phyloP scores from a whole-genome alignment of 2,113 vertebrate species.

The Muntiacus reevesi region DNA sequence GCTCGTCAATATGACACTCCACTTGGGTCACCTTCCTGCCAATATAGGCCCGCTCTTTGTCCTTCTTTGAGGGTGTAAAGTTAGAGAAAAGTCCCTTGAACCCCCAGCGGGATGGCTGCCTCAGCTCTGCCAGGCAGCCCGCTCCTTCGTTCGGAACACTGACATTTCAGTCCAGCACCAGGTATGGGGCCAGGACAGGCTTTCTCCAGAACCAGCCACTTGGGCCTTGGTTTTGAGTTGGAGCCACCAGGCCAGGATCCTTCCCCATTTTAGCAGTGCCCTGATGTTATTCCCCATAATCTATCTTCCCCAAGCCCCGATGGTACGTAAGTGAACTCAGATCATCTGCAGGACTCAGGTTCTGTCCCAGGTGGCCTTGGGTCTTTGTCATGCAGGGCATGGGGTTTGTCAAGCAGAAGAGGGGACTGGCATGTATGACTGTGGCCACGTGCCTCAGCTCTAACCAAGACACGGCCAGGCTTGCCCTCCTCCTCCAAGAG shows the following conservation, averaged over 20 bases:
- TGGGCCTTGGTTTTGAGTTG: neutral
- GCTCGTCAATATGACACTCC: neutral
- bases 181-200: fast-evolving
- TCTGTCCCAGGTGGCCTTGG: neutral
- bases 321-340: neutral
- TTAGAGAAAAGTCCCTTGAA: neutral
- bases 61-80: neutral
- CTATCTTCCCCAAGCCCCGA: neutral
- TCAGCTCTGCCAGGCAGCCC: neutral
- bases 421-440: neutral
- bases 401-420: neutral
- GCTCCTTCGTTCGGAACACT: neutral
- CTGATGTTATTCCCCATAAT: neutral
- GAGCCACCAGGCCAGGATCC: neutral
- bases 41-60: neutral
- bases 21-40: neutral
- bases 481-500: neutral
- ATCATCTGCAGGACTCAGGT: neutral
- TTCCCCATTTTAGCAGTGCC: neutral
- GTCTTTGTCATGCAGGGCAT: neutral
- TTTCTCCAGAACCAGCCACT: neutral
- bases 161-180: too few relatives aligned
- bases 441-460: neutral
- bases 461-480: neutral
- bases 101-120: neutral